Base-by-base conservation (phyloP, 1,140 invertebrate species). In the Pemphigus obesinymphae region DNA sequence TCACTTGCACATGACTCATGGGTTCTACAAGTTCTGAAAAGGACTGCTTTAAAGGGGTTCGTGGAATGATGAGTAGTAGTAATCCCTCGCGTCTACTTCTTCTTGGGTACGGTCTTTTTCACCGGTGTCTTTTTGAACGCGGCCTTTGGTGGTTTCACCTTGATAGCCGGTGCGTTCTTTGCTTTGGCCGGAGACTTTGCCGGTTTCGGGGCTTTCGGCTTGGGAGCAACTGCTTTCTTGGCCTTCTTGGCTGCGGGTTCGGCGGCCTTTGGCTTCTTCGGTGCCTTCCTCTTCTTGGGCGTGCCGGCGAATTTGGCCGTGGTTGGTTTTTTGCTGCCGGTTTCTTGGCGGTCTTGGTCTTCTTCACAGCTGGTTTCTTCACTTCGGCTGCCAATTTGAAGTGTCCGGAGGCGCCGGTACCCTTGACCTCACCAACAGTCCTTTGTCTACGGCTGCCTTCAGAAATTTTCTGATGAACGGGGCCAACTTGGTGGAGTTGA, bases 401-500 rank as follows among this genome's bases (percentile, higher is more conserved):
- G 1, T 55, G 50, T 10, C 50, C n/a, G 2, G 50, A 20, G 7
- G 50, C 50, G 6, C 50, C 50, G n/a, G 50, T 55, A 0, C 50
- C 50, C 7, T 55, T 55, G 0, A n/a, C n/a, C n/a, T 55, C 0
- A 55, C 50, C 20, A 55, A 20, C 6, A n/a, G 2, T n/a, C 50
- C 50, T 8, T 26, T 55, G 20, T 17, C 6, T 8, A 55, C 50
- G 8, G 50, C 50, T 1, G n/a, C 50, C 2, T 55, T 55, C 50
- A 55, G n/a, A 55, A 55, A 55, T 8, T 55, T 55, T 2, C 50
- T n/a, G 6, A 23, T 55, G 50, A 55, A 55, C 0, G 50, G 50
- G 6, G n/a, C 50, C 2, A 55, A 23, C n/a, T 55, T 55, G 6
- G 50, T 20, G 20, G n/a, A 8, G n/a, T 23, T 89, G 3, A 89